Percentiles rank a stretch among this genome's conserved stretches.
phyloP scores from a whole-genome alignment of 2,888 invertebrate species.

The Pterostichus madidus region DNA sequence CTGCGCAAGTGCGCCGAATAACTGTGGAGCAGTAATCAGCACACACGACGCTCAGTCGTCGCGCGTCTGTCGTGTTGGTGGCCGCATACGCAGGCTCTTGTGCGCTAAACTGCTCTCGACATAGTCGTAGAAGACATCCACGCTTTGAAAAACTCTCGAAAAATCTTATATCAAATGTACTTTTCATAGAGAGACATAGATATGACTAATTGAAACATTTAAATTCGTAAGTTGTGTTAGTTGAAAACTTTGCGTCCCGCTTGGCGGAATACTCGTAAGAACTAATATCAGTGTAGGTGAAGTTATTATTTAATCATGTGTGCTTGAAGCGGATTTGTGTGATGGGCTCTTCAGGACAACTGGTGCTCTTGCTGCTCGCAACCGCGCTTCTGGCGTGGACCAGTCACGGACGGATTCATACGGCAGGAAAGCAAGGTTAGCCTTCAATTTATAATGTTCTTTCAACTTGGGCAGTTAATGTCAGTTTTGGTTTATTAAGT shows the following conservation, averaged over 20 bases:
- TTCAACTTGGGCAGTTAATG: conserved; percentile 40
- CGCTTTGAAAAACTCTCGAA: neutral
- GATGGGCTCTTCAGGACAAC: conserved; percentile 54
- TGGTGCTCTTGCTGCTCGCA: conserved; percentile 37
- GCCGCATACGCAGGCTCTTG: neutral
- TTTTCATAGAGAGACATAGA: too few relatives aligned
- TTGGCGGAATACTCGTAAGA: too few relatives aligned
- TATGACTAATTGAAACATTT: too few relatives aligned
- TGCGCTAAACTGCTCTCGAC: neutral
- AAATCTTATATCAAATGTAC: too few relatives aligned
- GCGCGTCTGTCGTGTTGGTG: conserved; percentile 1
- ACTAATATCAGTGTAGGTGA: conserved; percentile 25
- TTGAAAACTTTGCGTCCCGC: too few relatives aligned
- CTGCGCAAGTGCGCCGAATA: neutral
- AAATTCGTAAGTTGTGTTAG: too few relatives aligned
- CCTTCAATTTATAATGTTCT: conserved; percentile 43
- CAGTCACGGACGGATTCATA: conserved; percentile 53
- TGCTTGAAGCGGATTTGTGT: conserved; percentile 40
- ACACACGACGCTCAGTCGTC: conserved; percentile 7
- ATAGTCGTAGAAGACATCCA: neutral
- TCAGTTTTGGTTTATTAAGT: conserved; percentile 40
- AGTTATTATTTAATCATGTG: conserved; percentile 43
- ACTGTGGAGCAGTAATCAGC: neutral
- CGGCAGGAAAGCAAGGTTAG: conserved; percentile 62
- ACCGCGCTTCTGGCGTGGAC: conserved; percentile 17